Evolutionary conservation across 1,140 invertebrate species (phyloP).

Genomic region (Ips typographus): DNA sequence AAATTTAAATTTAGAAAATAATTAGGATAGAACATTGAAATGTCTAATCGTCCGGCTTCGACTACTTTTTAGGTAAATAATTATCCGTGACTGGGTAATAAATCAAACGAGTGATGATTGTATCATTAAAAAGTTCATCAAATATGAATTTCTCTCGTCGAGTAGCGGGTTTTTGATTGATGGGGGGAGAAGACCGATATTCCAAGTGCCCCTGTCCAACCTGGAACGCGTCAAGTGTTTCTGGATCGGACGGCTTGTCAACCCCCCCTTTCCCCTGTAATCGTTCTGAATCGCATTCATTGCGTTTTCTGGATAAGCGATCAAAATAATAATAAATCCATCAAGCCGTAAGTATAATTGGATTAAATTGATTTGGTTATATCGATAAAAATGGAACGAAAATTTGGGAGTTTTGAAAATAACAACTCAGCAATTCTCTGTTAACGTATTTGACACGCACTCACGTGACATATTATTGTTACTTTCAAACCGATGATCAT

Average conservation of each 20-base stretch:
- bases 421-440: too few relatives aligned
- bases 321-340: neutral
- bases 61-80: too few relatives aligned
- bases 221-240: neutral
- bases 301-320: neutral
- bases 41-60: too few relatives aligned
- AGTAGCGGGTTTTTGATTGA: neutral
- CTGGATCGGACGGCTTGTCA: conserved; percentile 12
- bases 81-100: conserved; percentile 11
- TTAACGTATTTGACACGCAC: too few relatives aligned
- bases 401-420: too few relatives aligned
- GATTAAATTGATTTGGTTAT: too few relatives aligned
- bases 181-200: neutral
- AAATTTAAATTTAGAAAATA: too few relatives aligned
- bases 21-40: too few relatives aligned
- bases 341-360: neutral
- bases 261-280: neutral
- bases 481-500: too few relatives aligned
- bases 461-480: too few relatives aligned
- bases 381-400: too few relatives aligned
- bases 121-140: conserved; percentile 9
- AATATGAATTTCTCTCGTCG: neutral
- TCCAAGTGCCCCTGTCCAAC: conserved; percentile 6
- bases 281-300: conserved; percentile 7
- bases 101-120: conserved; percentile 5